phyloP scores from a whole-genome alignment of 2,113 vertebrate genomes.

The Conger conger region DNA sequence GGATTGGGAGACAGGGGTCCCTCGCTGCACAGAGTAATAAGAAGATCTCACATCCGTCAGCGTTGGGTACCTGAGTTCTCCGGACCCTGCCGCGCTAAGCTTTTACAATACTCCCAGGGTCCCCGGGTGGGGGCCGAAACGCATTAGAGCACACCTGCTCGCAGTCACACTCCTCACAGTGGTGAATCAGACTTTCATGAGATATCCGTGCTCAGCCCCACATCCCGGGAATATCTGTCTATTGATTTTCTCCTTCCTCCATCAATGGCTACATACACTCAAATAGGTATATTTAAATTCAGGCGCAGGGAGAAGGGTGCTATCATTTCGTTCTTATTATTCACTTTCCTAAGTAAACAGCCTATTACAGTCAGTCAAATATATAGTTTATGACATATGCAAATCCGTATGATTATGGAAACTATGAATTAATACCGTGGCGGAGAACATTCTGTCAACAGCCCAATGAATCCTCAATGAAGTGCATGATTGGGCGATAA shows the following conservation, averaged over 20 bases:
- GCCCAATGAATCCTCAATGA: too few relatives aligned
- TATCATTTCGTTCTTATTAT: not conserved
- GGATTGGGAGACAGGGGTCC: slow-evolving; percentile 30
- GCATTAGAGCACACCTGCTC: slow-evolving; percentile 23
- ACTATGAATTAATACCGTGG: too few relatives aligned
- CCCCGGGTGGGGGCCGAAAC: slow-evolving; percentile 13
- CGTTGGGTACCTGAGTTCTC: not conserved
- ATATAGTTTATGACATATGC: not conserved
- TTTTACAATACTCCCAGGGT: slow-evolving; percentile 25
- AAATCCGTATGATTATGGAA: too few relatives aligned
- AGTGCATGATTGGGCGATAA: too few relatives aligned
- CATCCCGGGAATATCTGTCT: slow-evolving; percentile 14
- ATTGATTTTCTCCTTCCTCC: slow-evolving; percentile 9
- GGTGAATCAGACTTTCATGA: slow-evolving; percentile 21
- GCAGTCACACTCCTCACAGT: slow-evolving; percentile 8
- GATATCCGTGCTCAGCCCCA: slow-evolving; percentile 4
- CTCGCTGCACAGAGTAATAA: slow-evolving; percentile 26
- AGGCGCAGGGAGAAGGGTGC: not conserved
- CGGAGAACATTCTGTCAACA: too few relatives aligned
- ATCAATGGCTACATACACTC: slow-evolving; percentile 13
- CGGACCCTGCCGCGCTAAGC: slow-evolving; percentile 30
- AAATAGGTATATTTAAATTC: slow-evolving; percentile 2
- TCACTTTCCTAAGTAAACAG: not conserved
- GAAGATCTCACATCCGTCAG: slow-evolving; percentile 34
- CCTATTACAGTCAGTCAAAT: not conserved